Base-by-base conservation (phyloP, 2,113 vertebrate species). In the Gobio gobio region DNA sequence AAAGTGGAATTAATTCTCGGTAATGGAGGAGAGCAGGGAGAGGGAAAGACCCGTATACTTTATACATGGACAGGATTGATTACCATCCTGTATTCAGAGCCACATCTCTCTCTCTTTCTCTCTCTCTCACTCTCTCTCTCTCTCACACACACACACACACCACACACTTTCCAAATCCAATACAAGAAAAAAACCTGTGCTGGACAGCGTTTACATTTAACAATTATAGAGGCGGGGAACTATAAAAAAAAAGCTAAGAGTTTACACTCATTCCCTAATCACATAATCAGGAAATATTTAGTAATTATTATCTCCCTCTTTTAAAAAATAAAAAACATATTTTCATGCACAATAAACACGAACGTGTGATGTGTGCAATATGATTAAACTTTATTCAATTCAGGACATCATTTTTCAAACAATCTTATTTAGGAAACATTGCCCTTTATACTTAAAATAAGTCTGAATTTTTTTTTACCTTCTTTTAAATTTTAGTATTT, bases 1-100 rank as follows among this genome's bases (percentile, higher is more conserved):
- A 99, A 98, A 97, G 96, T 97, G 93, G 95, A 98, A 98, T 98
- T 98, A 96, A 97, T 99, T 98, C 92, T 89, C 92, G 93, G 97
- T 98, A 99, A 98, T 98, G 95, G 95, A 95, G 95, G 96, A 95
- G 96, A 95, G 95, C 94, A 95, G 95, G 95, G 95, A 96, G 95
- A 92, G 84, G 91, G 83, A 88, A 93, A 92, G 91, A 89, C 64
- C 63, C 78, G 68, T 82, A 89, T 90, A 91, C 95, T 87, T 87
- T 84, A 79, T 33, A 84, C 82, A 95, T 94, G 92, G 93, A 92
- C 94, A 92, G 94, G 92, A 94, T 94, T 97, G 97, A 98, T 98
- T 96, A 95, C 96, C 92, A 94, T 96, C 97, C 96, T 94, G 95
- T 96, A 98, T 98, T 98, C 97, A 96, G 93, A 94, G 95, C 94